Percentiles rank a stretch among this genome's conserved stretches.
These are phyloP conservation scores for Eristalinus sepulchralis DNA, from an alignment of 2,888 invertebrate genomes.

Conservation along the genomic window DNA sequence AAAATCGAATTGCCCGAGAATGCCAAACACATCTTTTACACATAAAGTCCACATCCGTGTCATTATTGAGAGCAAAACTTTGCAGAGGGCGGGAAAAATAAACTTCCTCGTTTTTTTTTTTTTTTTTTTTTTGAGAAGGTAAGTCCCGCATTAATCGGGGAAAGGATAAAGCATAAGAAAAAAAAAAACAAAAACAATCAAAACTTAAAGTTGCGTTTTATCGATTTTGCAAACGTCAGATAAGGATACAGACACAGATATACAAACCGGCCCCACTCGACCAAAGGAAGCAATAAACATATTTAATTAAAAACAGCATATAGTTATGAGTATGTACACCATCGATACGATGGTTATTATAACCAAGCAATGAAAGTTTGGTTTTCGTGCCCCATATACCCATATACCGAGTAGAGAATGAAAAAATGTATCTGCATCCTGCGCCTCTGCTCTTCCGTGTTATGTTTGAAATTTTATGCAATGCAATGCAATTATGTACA, in stretches of 20 bases:
- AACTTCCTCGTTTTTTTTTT: constrained; percentile 30
- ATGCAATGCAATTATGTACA: constrained; percentile 59
- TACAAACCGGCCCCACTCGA: neutral
- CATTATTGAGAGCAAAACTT: constrained; percentile 21
- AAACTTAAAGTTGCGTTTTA: constrained; percentile 50
- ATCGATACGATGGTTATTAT: neutral
- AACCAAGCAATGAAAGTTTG: neutral
- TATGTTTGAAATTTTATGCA: constrained; percentile 57
- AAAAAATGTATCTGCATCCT: neutral
- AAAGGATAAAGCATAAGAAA: neutral
- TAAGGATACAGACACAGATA: constrained; percentile 18
- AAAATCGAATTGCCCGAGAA: constrained; percentile 62
- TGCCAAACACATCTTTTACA: constrained; percentile 60
- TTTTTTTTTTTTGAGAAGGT: neutral
- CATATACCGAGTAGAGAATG: neutral
- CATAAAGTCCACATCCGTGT: constrained; percentile 47
- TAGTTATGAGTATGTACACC: constrained; percentile 25
- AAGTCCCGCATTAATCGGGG: neutral
- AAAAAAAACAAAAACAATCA: constrained; percentile 1
- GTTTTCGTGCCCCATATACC: constrained; percentile 62
- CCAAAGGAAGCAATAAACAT: neutral
- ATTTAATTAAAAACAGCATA: constrained; percentile 54
- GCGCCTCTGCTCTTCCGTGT: constrained; percentile 6
- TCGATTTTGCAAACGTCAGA: constrained; percentile 62
- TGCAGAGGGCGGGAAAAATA: neutral